These are phyloP conservation scores for Carapus acus DNA, from an alignment of 2,797 vertebrate species.

Conservation along the genomic window DNA sequence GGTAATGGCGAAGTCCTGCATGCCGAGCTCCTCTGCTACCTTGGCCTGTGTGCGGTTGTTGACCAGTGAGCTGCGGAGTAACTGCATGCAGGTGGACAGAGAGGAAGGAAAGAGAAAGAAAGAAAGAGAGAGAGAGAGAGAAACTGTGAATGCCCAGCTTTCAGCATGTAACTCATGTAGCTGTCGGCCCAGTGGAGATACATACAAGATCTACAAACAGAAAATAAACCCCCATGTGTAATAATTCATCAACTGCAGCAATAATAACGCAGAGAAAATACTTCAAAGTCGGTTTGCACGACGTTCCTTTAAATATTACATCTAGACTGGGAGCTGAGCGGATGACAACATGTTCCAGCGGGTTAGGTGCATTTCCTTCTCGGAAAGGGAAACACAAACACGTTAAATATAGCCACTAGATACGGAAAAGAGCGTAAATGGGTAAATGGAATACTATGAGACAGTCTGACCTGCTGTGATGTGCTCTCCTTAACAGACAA, in stretches of 20 bases:
- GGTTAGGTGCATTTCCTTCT: constrained; percentile 40
- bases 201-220: constrained; percentile 15
- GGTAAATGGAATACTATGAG: constrained; percentile 44
- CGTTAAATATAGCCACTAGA: constrained; percentile 62
- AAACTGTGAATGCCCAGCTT: background rate
- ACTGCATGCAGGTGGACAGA: too few relatives aligned
- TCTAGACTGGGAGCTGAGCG: constrained; percentile 45
- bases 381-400: constrained; percentile 54
- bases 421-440: constrained; percentile 35
- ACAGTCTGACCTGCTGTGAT: constrained; percentile 43
- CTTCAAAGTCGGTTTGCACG: constrained; percentile 54
- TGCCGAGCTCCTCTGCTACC: constrained; percentile 95
- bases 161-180: background rate
- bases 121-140: constrained; percentile 17
- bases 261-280: constrained; percentile 53
- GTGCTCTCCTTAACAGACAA: constrained; percentile 38
- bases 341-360: constrained; percentile 49
- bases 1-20: constrained; percentile 98
- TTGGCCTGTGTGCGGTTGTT: constrained; percentile 98
- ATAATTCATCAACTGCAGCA: constrained; percentile 56
- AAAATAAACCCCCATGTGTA: constrained; percentile 37
- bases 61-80: constrained; percentile 93
- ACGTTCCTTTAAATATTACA: constrained; percentile 66
- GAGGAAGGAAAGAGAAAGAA: constrained; percentile 30
- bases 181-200: background rate